These are phyloP conservation scores for Coenobita brevimanus DNA, from an alignment of 1,140 invertebrate genomes.

Conservation along the genomic window DNA sequence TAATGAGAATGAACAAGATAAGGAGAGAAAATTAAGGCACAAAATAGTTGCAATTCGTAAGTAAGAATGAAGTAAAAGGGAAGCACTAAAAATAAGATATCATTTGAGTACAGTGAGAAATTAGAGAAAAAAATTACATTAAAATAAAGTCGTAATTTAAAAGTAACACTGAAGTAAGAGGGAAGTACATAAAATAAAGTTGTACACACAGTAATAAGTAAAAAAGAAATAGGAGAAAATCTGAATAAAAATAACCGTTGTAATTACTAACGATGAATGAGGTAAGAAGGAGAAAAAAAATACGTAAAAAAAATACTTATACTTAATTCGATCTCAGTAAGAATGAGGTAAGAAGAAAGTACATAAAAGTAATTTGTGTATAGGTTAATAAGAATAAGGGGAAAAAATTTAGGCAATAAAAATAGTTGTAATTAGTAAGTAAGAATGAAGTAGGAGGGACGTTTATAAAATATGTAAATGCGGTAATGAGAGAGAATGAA, in stretches of 20 bases:
- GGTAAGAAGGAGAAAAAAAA: too few relatives aligned
- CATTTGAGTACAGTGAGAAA: not conserved
- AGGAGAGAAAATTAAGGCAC: not conserved
- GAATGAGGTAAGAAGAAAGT: not conserved
- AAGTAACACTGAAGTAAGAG: not conserved
- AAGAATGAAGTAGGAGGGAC: not conserved
- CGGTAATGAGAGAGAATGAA: not conserved
- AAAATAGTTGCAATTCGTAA: not conserved
- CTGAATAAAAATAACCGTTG: not conserved
- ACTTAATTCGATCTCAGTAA: too few relatives aligned
- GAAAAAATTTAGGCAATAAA: not conserved
- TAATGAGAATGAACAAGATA: not conserved
- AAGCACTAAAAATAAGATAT: not conserved
- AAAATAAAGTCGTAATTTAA: too few relatives aligned
- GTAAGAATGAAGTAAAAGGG: not conserved
- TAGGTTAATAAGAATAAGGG: not conserved
- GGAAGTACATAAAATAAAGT: not conserved
- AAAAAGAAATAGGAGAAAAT: not conserved
- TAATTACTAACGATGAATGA: too few relatives aligned
- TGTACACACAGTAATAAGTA: not conserved
- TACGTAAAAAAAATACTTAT: too few relatives aligned
- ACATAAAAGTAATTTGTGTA: not conserved
- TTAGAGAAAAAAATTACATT: not conserved
- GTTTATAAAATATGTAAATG: not conserved
- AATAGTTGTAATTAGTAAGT: not conserved